Percentiles rank a stretch among this genome's conserved stretches.
Conservation (phyloP, 2,797 vertebrate genomes). For the Takifugu ocellatus region DNA sequence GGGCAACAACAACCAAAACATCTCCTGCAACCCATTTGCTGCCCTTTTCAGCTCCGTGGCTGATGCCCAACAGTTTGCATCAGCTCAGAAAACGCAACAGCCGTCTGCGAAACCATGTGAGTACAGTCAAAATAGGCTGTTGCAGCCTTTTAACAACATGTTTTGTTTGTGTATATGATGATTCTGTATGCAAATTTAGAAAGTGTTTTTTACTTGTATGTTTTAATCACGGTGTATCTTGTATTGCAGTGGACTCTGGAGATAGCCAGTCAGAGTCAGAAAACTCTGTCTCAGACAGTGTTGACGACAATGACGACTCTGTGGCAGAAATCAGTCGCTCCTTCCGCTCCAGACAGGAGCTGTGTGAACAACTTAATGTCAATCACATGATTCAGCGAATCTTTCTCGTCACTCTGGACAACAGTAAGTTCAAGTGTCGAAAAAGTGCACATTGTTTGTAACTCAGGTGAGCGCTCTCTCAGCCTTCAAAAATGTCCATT, state of each 20-base stretch:
- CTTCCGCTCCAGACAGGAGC: constrained; percentile 92
- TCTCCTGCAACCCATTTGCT: constrained; percentile 96
- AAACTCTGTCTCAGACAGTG: constrained; percentile 93
- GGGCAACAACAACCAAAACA: constrained; percentile 97
- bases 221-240: constrained; percentile 10
- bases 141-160: neutral
- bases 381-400: constrained; percentile 99
- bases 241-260: constrained; percentile 76
- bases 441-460: no score
- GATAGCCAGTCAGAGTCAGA: constrained; percentile 93
- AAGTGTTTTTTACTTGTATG: neutral
- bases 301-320: constrained; percentile 95
- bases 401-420: constrained; percentile 96
- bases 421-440: constrained; percentile 82
- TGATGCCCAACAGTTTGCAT: constrained; percentile 94
- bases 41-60: constrained; percentile 95
- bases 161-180: neutral
- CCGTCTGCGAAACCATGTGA: constrained; percentile 72
- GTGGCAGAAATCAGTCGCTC: constrained; percentile 95
- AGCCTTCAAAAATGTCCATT: no score
- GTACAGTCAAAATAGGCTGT: constrained; percentile 20
- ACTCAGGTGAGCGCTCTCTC: no score
- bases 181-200: neutral
- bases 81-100: constrained; percentile 85
- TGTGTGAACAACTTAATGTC: constrained; percentile 97